These are phyloP conservation scores for Ammodytes marinus DNA, from an alignment of 2,113 vertebrate genomes.

Conservation along the genomic window DNA sequence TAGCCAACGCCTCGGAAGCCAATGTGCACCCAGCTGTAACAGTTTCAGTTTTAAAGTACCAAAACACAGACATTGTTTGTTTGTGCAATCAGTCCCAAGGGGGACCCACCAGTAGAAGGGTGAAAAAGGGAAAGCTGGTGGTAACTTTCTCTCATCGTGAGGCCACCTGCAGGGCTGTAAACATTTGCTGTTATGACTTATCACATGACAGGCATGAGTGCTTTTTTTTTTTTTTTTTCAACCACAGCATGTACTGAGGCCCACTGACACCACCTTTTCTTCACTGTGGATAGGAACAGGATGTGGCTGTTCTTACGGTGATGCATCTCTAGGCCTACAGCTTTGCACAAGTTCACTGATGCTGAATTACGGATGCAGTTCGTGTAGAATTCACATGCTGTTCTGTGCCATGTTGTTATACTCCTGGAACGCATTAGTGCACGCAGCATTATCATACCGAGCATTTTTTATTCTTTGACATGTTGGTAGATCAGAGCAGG, in stretches of 20 bases:
- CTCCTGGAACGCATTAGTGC: slow-evolving; percentile 1
- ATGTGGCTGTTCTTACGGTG: slow-evolving; percentile 19
- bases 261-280: slow-evolving; percentile 29
- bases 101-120: slow-evolving; percentile 26
- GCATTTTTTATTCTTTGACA: slow-evolving; percentile 23
- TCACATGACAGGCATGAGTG: slow-evolving; percentile 43
- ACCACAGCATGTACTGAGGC: slow-evolving; percentile 18
- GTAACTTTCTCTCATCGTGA: slow-evolving; percentile 48
- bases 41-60: slow-evolving; percentile 60
- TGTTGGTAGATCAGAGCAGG: slow-evolving; percentile 44
- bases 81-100: slow-evolving; percentile 44
- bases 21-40: slow-evolving; percentile 30
- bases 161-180: slow-evolving; percentile 67
- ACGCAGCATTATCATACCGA: neutral
- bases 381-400: neutral
- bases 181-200: slow-evolving; percentile 36
- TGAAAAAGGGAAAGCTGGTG: slow-evolving; percentile 63
- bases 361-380: slow-evolving; percentile 8
- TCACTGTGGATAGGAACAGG: slow-evolving; percentile 36
- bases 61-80: slow-evolving; percentile 53
- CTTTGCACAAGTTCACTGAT: neutral
- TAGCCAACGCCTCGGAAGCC: neutral
- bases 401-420: slow-evolving; percentile 5
- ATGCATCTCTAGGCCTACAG: neutral
- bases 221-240: slow-evolving; percentile 17